Evolutionary conservation across 2,888 invertebrate species (phyloP), one percentile per base, ranked within the genome.

Genomic region (Azorinus chamasolen): DNA sequence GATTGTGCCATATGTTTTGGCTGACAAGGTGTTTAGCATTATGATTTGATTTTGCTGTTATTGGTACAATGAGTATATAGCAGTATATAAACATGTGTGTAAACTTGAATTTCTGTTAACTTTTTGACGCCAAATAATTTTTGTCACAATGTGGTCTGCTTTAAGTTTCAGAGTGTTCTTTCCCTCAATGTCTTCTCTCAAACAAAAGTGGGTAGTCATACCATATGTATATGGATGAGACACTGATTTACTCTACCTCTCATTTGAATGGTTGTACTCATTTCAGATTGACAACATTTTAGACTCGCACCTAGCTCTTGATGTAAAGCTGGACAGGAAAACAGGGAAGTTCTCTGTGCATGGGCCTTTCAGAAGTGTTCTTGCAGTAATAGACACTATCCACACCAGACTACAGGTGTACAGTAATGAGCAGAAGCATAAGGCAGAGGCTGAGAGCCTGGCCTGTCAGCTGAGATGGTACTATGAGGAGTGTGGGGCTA

Each of bases 301-400:
- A 16, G 79, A 76, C 43, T 59, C 64, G 18, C 71, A 57, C 45
- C 73, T 79, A 22, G 20, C 74, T 8, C 71, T 81, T 0, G 74
- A 75, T 61, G 62, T 81, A 1, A 70, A 76, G 43, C 68, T 76
- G 50, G 78, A 81, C 61, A 76, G 73, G 50, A 70, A 65, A 45
- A 48, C 48, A n/a, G 81, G 77, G 22, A 75, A 65, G 45, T 71
- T 74, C n/a, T 55, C 24, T 18, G 51, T 83, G 1, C 61, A 62
- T 43, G 83, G 83, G 10, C 65, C 75, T 43, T 55, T 65, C 1
- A 51, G 55, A 16, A 76, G 77, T 65, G 77, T 81, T 0, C 16
- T 79, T 4, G 41, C 71, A 12, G 79, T 75, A 2, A 69, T 64
- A 18, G 72, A 79, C 32, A 53, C 57, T 37, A 69, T 83, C 8